Evolutionary conservation across 2,797 vertebrate genomes (phyloP).

Genomic region (Clamator glandarius): DNA sequence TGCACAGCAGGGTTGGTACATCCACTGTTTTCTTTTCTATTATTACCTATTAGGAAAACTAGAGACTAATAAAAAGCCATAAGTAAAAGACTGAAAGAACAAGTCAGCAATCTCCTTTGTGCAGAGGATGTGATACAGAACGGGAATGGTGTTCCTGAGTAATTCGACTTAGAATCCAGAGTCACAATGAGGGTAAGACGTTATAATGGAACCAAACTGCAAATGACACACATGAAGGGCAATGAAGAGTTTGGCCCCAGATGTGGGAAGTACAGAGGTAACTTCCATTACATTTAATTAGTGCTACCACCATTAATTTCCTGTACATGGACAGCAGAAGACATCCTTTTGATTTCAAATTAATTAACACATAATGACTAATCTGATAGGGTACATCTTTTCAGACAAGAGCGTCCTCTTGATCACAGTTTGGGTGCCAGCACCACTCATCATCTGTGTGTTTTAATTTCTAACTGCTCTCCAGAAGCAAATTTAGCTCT

Average conservation of each 20-base stretch:
- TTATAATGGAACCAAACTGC: not conserved
- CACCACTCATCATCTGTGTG: constrained; percentile 61
- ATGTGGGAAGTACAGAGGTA: constrained; percentile 18
- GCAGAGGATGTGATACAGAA: not conserved
- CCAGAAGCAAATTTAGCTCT: constrained; percentile 62
- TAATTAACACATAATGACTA: constrained; percentile 57
- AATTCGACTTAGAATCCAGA: not conserved
- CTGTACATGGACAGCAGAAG: constrained; percentile 32
- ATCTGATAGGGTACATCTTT: constrained; percentile 61
- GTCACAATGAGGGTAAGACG: not conserved
- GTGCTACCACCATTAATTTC: constrained; percentile 34
- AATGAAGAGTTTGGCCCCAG: not conserved
- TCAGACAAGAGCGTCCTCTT: constrained; percentile 62
- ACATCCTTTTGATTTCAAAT: constrained; percentile 59
- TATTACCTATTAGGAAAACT: not conserved
- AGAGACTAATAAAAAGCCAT: not conserved
- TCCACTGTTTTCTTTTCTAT: not conserved
- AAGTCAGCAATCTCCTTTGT: not conserved
- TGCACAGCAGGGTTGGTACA: not conserved
- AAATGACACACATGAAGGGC: constrained; percentile 15
- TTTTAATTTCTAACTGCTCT: constrained; percentile 64
- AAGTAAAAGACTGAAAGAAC: not conserved
- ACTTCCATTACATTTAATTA: constrained; percentile 39
- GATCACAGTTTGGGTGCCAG: constrained; percentile 66
- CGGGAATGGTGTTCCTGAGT: not conserved